Percentiles rank a stretch among this genome's conserved stretches.
Conservation (phyloP, 2,113 vertebrate species). For the Leptodactylus fuscus region DNA sequence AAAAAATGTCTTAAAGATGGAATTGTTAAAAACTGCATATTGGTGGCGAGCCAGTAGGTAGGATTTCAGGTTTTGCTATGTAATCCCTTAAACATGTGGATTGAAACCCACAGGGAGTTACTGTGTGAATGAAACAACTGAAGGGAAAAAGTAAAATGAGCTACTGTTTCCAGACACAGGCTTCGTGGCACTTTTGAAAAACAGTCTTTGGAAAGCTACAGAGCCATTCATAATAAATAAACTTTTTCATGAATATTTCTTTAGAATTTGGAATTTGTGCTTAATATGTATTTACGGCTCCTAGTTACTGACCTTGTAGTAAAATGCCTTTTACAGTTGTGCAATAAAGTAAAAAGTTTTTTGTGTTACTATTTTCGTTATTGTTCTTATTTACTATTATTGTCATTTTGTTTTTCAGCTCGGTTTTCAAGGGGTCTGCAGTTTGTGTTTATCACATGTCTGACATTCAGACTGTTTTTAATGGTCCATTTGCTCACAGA, state of each 20-base stretch:
- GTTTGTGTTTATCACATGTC: conserved; percentile 97
- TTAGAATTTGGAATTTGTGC: neutral
- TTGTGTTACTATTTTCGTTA: neutral
- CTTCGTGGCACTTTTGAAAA: conserved; percentile 10
- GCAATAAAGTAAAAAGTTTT: too few species aligned
- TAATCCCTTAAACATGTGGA: conserved; percentile 53
- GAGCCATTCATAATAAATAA: neutral
- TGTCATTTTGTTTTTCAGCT: conserved; percentile 75
- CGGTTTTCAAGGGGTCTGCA: conserved; percentile 96
- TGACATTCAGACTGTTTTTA: conserved; percentile 96
- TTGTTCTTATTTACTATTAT: neutral
- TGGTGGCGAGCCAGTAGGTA: conserved; percentile 45
- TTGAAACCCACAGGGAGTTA: conserved; percentile 31
- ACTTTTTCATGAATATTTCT: too few species aligned
- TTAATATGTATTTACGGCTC: neutral
- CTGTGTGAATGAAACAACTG: conserved; percentile 27
- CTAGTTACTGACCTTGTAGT: neutral
- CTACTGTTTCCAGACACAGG: conserved; percentile 46
- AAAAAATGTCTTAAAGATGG: conserved; percentile 22
- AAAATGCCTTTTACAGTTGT: neutral
- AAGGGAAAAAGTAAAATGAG: conserved; percentile 33
- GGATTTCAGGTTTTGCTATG: conserved; percentile 51
- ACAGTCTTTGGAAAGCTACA: neutral
- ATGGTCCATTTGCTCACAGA: conserved; percentile 96
- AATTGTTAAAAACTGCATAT: conserved; percentile 43